Evolutionary conservation across 2,113 vertebrate species (phyloP).

Genomic region (Corapipo altera): DNA sequence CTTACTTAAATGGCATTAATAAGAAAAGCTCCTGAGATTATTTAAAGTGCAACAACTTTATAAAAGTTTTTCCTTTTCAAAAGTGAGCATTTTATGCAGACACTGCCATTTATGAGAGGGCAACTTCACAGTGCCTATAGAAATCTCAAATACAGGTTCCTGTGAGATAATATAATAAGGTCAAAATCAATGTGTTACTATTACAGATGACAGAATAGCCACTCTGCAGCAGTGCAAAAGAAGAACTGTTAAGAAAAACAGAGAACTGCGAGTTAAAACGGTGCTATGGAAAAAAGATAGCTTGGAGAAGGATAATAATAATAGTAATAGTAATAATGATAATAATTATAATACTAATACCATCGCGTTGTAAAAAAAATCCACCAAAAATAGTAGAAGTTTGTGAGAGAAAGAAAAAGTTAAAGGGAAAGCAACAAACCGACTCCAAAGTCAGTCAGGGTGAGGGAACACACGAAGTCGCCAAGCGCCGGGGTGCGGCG

Average conservation of each 20-base stretch:
- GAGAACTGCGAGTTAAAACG: accelerated
- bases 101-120: not conserved
- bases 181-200: not conserved
- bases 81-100: not conserved
- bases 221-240: not conserved
- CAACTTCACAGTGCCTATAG: not conserved
- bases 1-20: not conserved
- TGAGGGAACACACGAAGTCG: not conserved
- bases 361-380: not conserved
- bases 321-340: not conserved
- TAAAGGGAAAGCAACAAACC: not conserved
- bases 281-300: not conserved
- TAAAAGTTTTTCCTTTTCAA: not conserved
- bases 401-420: not conserved
- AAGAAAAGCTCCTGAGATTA: not conserved
- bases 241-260: not conserved
- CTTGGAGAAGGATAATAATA: not conserved
- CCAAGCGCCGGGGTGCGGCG: not conserved
- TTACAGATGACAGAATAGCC: not conserved
- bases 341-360: not conserved
- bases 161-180: not conserved
- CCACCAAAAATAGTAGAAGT: not conserved
- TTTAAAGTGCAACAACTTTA: not conserved
- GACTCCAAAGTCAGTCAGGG: not conserved
- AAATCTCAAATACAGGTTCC: not conserved